Evolutionary conservation across 2,888 invertebrate genomes (phyloP), one percentile per base, ranked within the genome.

Genomic region (Drosophila lutescens): DNA sequence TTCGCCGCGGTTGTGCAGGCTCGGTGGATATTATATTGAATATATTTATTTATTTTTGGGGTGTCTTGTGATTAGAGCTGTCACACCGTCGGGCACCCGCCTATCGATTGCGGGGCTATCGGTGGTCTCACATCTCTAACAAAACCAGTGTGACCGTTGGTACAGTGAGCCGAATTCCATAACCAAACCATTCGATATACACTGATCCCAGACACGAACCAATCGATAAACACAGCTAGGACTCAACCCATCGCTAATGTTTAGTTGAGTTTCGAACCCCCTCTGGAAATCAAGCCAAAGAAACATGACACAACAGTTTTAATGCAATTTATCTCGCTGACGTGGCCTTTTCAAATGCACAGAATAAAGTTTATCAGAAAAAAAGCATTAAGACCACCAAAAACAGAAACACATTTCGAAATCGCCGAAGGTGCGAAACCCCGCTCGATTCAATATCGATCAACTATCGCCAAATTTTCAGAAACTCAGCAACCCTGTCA

Each of bases 41-140:
- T 47, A 12, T 32, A 32, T 32, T 47, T 32, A 30, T 30, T 47
- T 47, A 30, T 47, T 44, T 60, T 49, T 49, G 49, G 17, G 30
- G 58, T 47, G 58, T 58, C 58, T 58, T 58, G 58, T 58, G 58
- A 58, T 58, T 34, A 32, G 32, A 49, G 49, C 12, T 46, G 44
- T 44, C 13, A 41, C 41, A 9, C 17, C 4, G 17, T 9, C 17
- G 17, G 8, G 5, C 41, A 4, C 41, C 10, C 12, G 41, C 17
- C 41, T 17, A 44, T 44, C 44, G 23, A 44, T 8, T n/a, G 13
- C 13, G 1, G 7, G 0, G 8, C 7, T 44, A 44, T 44, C 44
- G 44, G 20, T n/a, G 13, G 8, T 13, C 0, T 3, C 4, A 1
- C 23, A 1, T 6, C n/a, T 23, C 6, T 43, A 10, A 2, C 9